phyloP scores from a whole-genome alignment of 2,113 vertebrate species.

The Microtus pennsylvanicus region DNA sequence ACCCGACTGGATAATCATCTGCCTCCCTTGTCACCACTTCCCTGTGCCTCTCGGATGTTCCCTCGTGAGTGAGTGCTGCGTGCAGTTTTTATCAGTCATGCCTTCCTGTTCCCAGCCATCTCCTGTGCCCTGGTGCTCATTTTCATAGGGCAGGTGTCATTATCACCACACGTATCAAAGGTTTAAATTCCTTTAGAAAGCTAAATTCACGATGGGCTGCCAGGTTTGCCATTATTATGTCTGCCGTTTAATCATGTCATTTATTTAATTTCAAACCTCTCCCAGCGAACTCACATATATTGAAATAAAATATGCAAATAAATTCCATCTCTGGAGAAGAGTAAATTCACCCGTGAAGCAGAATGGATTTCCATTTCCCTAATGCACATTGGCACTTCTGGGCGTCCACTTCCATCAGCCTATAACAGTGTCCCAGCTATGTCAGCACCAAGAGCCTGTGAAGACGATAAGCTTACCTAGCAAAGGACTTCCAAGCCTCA shows the following conservation, averaged over 20 bases:
- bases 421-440: conserved; percentile 71
- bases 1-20: neutral
- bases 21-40: neutral
- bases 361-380: conserved; percentile 83
- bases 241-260: conserved; percentile 73
- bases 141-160: neutral
- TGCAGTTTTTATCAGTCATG: conserved; percentile 15
- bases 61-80: neutral
- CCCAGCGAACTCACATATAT: conserved; percentile 66
- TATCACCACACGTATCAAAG: conserved; percentile 1
- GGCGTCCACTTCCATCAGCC: conserved; percentile 82
- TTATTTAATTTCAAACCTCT: conserved; percentile 80
- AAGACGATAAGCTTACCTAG: conserved; percentile 68
- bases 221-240: conserved; percentile 54
- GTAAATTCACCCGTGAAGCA: conserved; percentile 81
- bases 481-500: conserved; percentile 1
- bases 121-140: neutral
- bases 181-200: conserved; percentile 40
- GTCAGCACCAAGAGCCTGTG: conserved; percentile 77
- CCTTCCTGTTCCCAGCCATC: neutral
- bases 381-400: conserved; percentile 84
- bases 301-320: conserved; percentile 86
- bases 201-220: neutral
- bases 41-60: neutral
- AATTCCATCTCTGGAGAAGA: conserved; percentile 79